Percentiles rank a stretch among this genome's conserved stretches.
Conservation (phyloP, 2,797 vertebrate genomes). For the Phrynocephalus guinanensis region DNA sequence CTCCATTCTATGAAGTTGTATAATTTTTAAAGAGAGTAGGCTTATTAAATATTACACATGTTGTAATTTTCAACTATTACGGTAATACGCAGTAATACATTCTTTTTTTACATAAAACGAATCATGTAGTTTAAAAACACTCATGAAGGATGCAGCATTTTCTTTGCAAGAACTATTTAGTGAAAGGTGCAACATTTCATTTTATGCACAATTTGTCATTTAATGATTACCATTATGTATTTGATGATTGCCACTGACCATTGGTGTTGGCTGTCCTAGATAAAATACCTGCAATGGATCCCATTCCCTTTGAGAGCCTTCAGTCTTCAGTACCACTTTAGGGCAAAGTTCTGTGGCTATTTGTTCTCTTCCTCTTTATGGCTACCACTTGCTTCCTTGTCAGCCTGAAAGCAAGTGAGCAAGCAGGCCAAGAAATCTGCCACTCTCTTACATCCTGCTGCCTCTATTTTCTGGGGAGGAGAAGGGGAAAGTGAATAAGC, state of each 20-base stretch:
- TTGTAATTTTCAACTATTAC: neutral
- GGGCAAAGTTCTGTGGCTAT: neutral
- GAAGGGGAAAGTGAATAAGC: neutral
- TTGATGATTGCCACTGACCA: neutral
- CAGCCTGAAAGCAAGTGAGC: neutral
- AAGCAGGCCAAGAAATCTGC: neutral
- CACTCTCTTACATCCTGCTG: neutral
- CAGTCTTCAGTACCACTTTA: neutral
- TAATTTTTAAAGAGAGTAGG: neutral
- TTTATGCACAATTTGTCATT: neutral
- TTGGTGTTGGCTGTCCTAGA: too few relatives aligned
- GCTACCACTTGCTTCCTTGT: neutral
- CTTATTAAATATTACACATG: neutral
- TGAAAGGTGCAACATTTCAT: conserved; percentile 1
- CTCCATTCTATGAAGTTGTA: neutral
- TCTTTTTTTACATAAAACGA: conserved; percentile 37
- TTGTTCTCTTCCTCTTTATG: neutral
- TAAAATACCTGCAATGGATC: neutral
- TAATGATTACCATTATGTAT: neutral
- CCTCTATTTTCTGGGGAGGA: neutral
- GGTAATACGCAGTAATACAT: conserved; percentile 28
- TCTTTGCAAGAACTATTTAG: neutral
- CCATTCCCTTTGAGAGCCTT: neutral
- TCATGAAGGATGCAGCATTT: neutral
- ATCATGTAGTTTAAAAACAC: conserved; percentile 5